Percentiles rank a stretch among this genome's conserved stretches.
Evolutionary conservation across 2,888 invertebrate species (phyloP).

Genomic region (Oithona nana): DNA sequence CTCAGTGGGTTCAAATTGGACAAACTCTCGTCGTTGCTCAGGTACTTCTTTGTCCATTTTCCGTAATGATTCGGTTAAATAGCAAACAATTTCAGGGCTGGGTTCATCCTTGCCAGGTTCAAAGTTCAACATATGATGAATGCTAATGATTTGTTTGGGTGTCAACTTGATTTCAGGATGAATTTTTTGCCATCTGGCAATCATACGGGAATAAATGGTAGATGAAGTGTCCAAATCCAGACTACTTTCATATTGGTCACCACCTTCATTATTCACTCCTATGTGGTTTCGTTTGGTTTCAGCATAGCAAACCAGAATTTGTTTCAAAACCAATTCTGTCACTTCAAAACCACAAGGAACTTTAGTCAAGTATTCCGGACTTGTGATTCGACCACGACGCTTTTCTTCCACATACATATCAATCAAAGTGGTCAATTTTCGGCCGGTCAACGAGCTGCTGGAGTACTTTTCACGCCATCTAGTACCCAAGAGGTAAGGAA

Average conservation of each 20-base stretch:
- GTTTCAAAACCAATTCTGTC: not conserved
- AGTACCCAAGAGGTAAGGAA: not conserved
- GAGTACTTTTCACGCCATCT: not conserved
- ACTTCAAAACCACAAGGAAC: not conserved
- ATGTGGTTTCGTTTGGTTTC: not conserved
- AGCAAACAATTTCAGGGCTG: not conserved
- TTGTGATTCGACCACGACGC: not conserved
- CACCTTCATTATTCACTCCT: not conserved
- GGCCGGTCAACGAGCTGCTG: not conserved
- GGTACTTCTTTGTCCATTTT: not conserved
- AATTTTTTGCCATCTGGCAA: not conserved
- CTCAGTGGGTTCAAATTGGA: no score
- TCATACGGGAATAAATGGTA: not conserved
- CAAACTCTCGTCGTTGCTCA: no score
- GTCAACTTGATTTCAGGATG: slow-evolving; percentile 6
- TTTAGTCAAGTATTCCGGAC: slow-evolving; percentile 1
- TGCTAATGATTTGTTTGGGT: slow-evolving; percentile 8
- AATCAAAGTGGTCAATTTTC: not conserved
- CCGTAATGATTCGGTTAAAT: not conserved
- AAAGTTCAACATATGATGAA: slow-evolving; percentile 4
- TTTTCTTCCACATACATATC: slow-evolving; percentile 4
- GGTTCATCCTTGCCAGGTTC: not conserved
- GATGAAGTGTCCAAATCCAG: not conserved
- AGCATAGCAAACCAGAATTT: not conserved
- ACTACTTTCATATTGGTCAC: not conserved